Conservation (phyloP, 2,888 invertebrate genomes). For the Thecocarcelia acutangulata region DNA sequence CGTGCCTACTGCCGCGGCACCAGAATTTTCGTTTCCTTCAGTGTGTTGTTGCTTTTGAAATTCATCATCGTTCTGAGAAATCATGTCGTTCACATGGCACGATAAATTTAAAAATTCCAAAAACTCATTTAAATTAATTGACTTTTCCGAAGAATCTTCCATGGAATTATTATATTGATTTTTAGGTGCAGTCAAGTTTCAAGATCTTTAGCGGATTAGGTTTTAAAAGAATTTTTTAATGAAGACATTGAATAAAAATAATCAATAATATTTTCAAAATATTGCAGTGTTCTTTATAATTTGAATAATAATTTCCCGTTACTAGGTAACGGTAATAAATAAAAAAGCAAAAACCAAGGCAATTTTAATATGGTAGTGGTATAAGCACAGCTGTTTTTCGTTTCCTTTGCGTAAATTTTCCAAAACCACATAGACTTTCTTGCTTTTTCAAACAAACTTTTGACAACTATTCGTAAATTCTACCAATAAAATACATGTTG, state of each 20-base stretch:
- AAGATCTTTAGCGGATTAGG: neutral
- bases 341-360: neutral
- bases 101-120: constrained; percentile 81
- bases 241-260: constrained; percentile 11
- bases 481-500: too few relatives aligned
- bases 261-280: neutral
- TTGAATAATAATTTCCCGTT: constrained; percentile 61
- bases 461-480: too few relatives aligned
- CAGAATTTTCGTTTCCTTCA: constrained; percentile 6
- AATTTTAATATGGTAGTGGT: too few relatives aligned
- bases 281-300: neutral
- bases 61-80: constrained; percentile 72
- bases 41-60: constrained; percentile 14
- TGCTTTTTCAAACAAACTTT: too few relatives aligned
- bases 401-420: too few relatives aligned
- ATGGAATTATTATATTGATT: constrained; percentile 24
- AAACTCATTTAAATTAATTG: constrained; percentile 80
- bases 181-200: constrained; percentile 18
- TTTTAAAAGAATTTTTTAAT: constrained; percentile 26
- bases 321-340: constrained; percentile 58
- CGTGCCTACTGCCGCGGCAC: neutral
- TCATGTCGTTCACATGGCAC: constrained; percentile 81
- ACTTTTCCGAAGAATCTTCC: constrained; percentile 50
- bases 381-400: too few relatives aligned
- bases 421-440: too few relatives aligned